Evolutionary conservation across 2,797 vertebrate genomes (phyloP), one percentile per base, ranked within the genome.

Genomic region (Geotrypetes seraphini): DNA sequence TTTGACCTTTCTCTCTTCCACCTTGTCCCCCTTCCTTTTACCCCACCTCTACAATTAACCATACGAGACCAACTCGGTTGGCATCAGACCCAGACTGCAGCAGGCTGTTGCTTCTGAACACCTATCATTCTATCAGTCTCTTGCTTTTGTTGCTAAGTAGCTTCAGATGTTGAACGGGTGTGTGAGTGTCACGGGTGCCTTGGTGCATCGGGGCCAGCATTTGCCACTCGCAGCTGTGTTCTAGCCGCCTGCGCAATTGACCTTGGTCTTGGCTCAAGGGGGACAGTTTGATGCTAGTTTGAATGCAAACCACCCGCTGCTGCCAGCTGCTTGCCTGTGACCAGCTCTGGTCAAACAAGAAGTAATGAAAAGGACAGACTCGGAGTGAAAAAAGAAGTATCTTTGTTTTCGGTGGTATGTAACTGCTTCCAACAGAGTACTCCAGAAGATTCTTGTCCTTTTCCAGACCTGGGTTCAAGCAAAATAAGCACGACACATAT

Each of bases 241-340:
- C 38, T 46, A 30, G 36, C 51, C n/a, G 9, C n/a, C 27, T 36
- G 54, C 46, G 32, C 64, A 67, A 67, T 67, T 50, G 56, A 47
- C 47, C 51, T 43, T 50, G 51, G 63, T 61, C 63, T 51, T 38
- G 51, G 47, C 54, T 28, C 43, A 1, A 18, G 47, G 41, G 53
- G 58, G 14, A 10, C 30, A 36, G 51, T n/a, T n/a, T 43, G 5
- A 1, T 49, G 51, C 38, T 48, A 33, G 28, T 33, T 47, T 34
- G 28, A 6, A 15, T 16, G 0, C 0, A 22, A n/a, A 0, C 4
- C 4, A 41, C 39, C 8, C 5, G 32, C 13, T 10, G 12, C 29
- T 45, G 19, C 25, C 25, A n/a, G 16, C 14, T 32, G 19, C 20
- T n/a, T 26, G 23, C 24, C 5, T 6, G 22, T n/a, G n/a, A n/a